A percentile compares a stretch with the other conserved stretches of the same genome.
phyloP scores from a whole-genome alignment of 2,888 invertebrate species.

The Dynastes hyllus region DNA sequence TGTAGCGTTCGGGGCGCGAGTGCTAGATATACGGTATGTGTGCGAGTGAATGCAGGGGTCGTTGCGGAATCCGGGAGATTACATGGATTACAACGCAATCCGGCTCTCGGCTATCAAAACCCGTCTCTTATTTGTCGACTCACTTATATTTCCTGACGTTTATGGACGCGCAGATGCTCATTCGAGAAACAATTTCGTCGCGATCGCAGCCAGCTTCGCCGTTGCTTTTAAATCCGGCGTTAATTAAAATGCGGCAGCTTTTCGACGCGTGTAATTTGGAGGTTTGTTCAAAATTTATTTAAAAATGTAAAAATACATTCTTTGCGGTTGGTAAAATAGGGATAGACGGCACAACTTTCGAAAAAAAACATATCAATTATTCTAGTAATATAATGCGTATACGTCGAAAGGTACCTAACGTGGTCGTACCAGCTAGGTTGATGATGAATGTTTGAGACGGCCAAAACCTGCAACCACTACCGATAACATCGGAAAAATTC shows the following conservation, averaged over 20 bases:
- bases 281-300: too few relatives aligned
- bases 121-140: constrained; percentile 53
- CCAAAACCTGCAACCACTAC: too few relatives aligned
- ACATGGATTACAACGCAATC: constrained; percentile 59
- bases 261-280: neutral
- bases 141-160: constrained; percentile 53
- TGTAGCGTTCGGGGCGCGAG: constrained; percentile 40
- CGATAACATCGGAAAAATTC: too few relatives aligned
- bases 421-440: too few relatives aligned
- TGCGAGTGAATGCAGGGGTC: constrained; percentile 50
- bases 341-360: too few relatives aligned
- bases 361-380: too few relatives aligned
- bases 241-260: constrained; percentile 30
- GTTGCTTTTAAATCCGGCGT: constrained; percentile 22
- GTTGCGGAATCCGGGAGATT: constrained; percentile 58
- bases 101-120: constrained; percentile 58
- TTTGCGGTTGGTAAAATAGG: too few relatives aligned
- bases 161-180: constrained; percentile 50
- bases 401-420: too few relatives aligned
- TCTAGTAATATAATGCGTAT: too few relatives aligned
- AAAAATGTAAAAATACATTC: too few relatives aligned
- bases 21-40: constrained; percentile 1
- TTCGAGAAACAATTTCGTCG: constrained; percentile 48
- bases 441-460: too few relatives aligned
- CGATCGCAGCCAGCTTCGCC: neutral